Evolutionary conservation across 2,797 vertebrate genomes (phyloP).

Genomic region (Myotis planiceps): DNA sequence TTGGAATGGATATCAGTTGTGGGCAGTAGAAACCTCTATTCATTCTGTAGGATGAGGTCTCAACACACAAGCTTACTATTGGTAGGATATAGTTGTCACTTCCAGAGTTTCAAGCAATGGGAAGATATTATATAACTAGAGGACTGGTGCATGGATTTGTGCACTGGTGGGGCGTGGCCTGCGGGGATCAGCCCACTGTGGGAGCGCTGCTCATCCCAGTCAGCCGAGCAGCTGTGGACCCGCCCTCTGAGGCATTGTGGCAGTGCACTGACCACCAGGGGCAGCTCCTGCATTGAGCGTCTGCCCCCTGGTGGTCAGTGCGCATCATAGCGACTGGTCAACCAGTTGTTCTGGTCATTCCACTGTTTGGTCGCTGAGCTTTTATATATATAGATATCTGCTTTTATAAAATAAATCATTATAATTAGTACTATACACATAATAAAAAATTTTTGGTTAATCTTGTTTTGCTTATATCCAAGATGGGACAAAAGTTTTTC

Average conservation of each 20-base stretch:
- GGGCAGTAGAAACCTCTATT: neutral
- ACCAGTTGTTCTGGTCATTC: too few species aligned
- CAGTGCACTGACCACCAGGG: too few species aligned
- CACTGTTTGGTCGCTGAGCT: too few species aligned
- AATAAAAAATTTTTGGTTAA: constrained; percentile 23
- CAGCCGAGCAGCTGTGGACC: too few species aligned
- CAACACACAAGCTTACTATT: neutral
- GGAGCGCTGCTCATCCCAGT: fast-evolving
- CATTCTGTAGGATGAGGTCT: neutral
- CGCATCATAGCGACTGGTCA: too few species aligned
- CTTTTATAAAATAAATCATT: constrained; percentile 45
- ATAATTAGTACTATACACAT: neutral
- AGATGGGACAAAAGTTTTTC: neutral
- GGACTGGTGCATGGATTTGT: too few species aligned
- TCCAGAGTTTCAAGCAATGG: neutral
- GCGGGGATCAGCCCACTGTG: too few species aligned
- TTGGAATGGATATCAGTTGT: neutral
- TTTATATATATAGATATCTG: neutral
- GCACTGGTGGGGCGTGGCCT: too few species aligned
- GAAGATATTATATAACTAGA: neutral
- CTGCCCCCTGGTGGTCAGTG: too few species aligned
- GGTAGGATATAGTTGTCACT: neutral
- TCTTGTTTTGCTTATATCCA: constrained; percentile 12
- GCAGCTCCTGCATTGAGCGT: too few species aligned
- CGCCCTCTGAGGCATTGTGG: too few species aligned